Conservation (phyloP, 2,888 invertebrate genomes). For the Caenorhabditis uteleia region DNA sequence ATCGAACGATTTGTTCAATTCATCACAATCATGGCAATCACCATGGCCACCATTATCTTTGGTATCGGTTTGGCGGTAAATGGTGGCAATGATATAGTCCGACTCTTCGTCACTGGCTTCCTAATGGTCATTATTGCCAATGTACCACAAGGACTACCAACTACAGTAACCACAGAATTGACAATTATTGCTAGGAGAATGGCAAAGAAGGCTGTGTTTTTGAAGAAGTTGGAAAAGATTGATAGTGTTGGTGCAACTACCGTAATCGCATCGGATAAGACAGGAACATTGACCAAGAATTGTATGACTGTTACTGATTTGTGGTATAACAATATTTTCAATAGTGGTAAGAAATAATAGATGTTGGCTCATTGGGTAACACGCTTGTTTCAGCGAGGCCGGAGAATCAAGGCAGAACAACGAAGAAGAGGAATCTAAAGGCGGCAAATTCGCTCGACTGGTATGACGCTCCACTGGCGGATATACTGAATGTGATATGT, state of each 20-base stretch:
- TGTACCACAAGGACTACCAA: constrained; percentile 57
- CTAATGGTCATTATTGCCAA: constrained; percentile 58
- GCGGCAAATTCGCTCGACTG: constrained; percentile 30
- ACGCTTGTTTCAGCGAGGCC: constrained; percentile 34
- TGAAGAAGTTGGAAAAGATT: constrained; percentile 53
- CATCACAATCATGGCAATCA: constrained; percentile 55
- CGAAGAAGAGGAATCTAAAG: constrained; percentile 33
- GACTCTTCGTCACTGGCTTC: constrained; percentile 59
- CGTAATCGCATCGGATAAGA: constrained; percentile 48
- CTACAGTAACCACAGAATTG: constrained; percentile 50
- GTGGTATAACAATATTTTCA: constrained; percentile 46
- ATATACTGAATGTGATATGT: constrained; percentile 49
- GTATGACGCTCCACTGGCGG: constrained; percentile 44
- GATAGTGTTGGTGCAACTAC: constrained; percentile 52
- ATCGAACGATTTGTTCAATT: constrained; percentile 57
- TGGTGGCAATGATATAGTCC: constrained; percentile 44
- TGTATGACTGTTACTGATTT: constrained; percentile 54
- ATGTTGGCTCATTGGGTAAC: neutral
- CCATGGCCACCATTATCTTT: constrained; percentile 55
- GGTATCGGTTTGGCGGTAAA: constrained; percentile 46
- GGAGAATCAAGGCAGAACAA: constrained; percentile 40
- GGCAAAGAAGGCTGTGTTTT: constrained; percentile 51
- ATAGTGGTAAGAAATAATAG: constrained; percentile 30
- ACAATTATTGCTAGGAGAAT: constrained; percentile 54
- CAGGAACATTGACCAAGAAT: constrained; percentile 56